Percentiles rank a stretch among this genome's conserved stretches.
Conservation (phyloP, 2,113 vertebrate genomes). For the Ciconia boyciana region DNA sequence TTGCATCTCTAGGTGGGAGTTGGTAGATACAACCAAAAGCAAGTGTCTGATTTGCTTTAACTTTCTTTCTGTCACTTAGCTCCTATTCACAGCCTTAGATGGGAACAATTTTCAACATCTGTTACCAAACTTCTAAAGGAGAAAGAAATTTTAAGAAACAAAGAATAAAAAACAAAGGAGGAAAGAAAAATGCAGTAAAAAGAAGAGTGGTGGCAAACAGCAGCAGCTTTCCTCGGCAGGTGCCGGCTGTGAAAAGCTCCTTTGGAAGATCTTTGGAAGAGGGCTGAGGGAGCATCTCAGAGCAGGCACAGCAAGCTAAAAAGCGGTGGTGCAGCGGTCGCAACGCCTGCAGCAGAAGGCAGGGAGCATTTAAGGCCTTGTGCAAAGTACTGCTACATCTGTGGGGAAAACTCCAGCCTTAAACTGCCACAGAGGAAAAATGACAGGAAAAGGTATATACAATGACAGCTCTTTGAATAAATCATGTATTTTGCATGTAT, state of each 20-base stretch:
- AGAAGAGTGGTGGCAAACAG: fast-evolving
- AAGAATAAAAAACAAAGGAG: background rate
- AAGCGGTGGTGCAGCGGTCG: background rate
- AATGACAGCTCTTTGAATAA: background rate
- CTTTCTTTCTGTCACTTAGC: background rate
- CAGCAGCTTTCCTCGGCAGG: background rate
- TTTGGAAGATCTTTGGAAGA: background rate
- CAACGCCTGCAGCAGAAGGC: background rate
- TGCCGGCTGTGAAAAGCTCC: background rate
- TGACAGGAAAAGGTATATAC: background rate
- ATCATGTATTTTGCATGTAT: background rate
- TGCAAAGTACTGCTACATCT: background rate
- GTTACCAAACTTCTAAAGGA: background rate
- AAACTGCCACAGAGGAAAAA: background rate
- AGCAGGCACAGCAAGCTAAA: background rate
- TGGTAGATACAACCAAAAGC: background rate
- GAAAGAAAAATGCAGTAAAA: background rate
- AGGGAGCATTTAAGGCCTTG: background rate
- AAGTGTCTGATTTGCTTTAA: background rate
- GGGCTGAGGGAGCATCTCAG: background rate
- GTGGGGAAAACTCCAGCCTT: background rate
- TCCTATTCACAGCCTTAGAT: background rate
- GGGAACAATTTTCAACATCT: background rate
- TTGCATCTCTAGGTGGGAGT: background rate
- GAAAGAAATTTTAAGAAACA: background rate